Evolutionary conservation across 2,113 vertebrate species (phyloP).

Genomic region (Sebastes schlegelii): DNA sequence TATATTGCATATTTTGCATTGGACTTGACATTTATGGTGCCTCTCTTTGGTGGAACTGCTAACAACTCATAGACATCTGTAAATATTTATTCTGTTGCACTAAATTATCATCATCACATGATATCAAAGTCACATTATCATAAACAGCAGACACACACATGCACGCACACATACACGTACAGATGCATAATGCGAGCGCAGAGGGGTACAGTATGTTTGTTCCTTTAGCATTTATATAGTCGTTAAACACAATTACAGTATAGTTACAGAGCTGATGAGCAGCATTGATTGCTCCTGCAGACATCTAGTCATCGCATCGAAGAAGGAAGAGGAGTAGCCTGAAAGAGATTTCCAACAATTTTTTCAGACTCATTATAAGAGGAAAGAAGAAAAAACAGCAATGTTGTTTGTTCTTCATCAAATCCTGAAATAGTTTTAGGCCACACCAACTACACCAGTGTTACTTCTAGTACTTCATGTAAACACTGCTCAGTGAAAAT

Average conservation of each 20-base stretch:
- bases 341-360: neutral
- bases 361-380: neutral
- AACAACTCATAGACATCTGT: neutral
- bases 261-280: slow-evolving; percentile 34
- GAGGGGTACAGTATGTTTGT: slow-evolving; percentile 26
- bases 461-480: neutral
- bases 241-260: slow-evolving; percentile 49
- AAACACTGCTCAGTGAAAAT: neutral
- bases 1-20: no score
- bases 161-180: neutral
- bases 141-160: slow-evolving; percentile 7
- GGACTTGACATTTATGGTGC: no score
- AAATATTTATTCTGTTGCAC: slow-evolving; percentile 11
- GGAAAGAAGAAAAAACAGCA: slow-evolving; percentile 9
- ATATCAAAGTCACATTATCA: slow-evolving; percentile 9
- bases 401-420: neutral
- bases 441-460: neutral
- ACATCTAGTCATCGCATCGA: slow-evolving; percentile 54
- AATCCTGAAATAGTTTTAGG: neutral
- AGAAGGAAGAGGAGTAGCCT: slow-evolving; percentile 8
- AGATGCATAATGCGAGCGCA: slow-evolving; percentile 11
- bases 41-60: neutral
- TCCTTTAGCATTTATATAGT: slow-evolving; percentile 41
- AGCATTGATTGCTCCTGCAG: slow-evolving; percentile 34
- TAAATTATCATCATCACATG: neutral